Conservation (phyloP, 1,140 invertebrate genomes). For the Rhopalosiphum maidis region DNA sequence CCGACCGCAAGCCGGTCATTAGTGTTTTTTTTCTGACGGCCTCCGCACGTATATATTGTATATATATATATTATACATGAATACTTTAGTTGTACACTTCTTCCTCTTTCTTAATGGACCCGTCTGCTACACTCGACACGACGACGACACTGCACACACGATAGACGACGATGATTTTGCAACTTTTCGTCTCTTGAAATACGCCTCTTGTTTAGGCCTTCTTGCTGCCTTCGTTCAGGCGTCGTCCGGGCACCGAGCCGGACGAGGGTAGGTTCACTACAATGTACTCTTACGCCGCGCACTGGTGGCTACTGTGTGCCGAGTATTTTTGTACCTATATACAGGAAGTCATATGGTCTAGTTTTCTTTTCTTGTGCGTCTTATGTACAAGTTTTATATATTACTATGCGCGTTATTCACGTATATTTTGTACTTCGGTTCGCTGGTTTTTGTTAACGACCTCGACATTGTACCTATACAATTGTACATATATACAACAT, state of each 20-base stretch:
- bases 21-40: conserved; percentile 19
- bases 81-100: not conserved
- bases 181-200: conserved; percentile 34
- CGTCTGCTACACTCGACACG: conserved; percentile 12
- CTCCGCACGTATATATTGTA: not conserved
- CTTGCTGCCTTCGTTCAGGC: not conserved
- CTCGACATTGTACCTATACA: not conserved
- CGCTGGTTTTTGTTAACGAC: conserved; percentile 20
- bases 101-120: conserved; percentile 43
- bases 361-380: not conserved
- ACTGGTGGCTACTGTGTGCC: not conserved
- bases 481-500: not conserved
- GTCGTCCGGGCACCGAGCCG: not conserved
- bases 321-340: not conserved
- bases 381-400: not conserved
- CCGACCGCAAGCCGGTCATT: conserved; percentile 22
- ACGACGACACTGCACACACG: not conserved
- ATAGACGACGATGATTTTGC: conserved; percentile 49
- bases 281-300: not conserved
- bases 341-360: conserved; percentile 53
- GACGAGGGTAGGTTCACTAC: not conserved
- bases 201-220: conserved; percentile 19
- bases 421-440: conserved; percentile 5
- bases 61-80: not conserved
- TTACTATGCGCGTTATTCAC: not conserved